Evolutionary conservation across 1,140 invertebrate species (phyloP).

Genomic region (Saxidomus purpurata): DNA sequence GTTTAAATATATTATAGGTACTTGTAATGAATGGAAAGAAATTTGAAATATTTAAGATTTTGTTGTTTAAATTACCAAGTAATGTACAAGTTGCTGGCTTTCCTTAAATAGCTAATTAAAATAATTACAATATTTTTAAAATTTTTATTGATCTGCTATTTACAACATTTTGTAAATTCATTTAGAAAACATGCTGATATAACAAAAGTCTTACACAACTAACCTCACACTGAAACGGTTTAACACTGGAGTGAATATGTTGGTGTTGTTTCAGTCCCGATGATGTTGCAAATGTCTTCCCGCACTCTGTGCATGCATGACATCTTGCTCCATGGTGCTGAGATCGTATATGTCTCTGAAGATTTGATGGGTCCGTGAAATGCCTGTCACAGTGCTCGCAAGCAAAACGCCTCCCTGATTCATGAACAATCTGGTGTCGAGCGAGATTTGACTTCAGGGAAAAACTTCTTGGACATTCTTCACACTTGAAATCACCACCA

Average conservation of each 20-base stretch:
- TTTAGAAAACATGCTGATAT: no score
- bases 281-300: slow-evolving; percentile 98
- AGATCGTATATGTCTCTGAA: slow-evolving; percentile 97
- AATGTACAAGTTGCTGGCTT: no score
- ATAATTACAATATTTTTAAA: no score
- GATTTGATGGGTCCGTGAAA: slow-evolving; percentile 98
- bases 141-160: no score
- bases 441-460: slow-evolving; percentile 93
- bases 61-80: no score
- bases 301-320: slow-evolving; percentile 98
- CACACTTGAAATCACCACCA: slow-evolving; percentile 91
- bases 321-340: slow-evolving; percentile 96
- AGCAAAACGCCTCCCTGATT: slow-evolving; percentile 79
- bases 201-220: slow-evolving; percentile 40
- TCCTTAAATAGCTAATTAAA: no score
- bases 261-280: slow-evolving; percentile 99
- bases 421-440: slow-evolving; percentile 90
- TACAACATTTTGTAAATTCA: no score
- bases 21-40: no score
- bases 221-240: slow-evolving; percentile 94
- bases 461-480: slow-evolving; percentile 94
- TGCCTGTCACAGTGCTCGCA: slow-evolving; percentile 98
- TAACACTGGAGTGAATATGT: slow-evolving; percentile 99
- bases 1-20: no score
- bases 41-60: no score